Evolutionary conservation across 2,113 vertebrate species (phyloP).

Genomic region (Solea solea): DNA sequence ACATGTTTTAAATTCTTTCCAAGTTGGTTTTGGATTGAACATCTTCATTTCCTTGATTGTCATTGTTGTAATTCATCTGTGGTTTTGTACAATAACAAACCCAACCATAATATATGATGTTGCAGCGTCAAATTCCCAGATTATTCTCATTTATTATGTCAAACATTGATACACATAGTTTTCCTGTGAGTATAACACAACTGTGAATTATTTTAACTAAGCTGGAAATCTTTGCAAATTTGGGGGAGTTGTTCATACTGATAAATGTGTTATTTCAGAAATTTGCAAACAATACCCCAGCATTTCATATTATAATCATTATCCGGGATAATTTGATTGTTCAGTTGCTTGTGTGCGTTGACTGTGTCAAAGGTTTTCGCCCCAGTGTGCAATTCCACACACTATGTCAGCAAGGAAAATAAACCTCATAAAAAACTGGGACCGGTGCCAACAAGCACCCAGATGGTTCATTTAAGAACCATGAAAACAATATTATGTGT

Average conservation of each 20-base stretch:
- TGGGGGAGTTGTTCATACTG: conserved; percentile 11
- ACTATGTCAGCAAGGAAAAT: conserved; percentile 66
- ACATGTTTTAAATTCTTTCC: not conserved
- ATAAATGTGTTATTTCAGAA: conserved; percentile 54
- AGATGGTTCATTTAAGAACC: conserved; percentile 73
- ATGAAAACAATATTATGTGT: conserved; percentile 65
- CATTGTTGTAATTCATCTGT: conserved; percentile 3
- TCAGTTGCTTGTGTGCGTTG: conserved; percentile 46
- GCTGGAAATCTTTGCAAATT: conserved; percentile 41
- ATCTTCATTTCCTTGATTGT: not conserved
- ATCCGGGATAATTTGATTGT: conserved; percentile 66
- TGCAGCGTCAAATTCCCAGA: not conserved
- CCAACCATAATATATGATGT: not conserved
- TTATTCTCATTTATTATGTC: not conserved
- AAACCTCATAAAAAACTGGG: conserved; percentile 61
- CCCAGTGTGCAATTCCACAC: conserved; percentile 44
- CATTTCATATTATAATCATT: conserved; percentile 62
- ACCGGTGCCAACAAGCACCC: conserved; percentile 63
- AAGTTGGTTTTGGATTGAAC: not conserved
- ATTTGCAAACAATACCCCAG: conserved; percentile 72
- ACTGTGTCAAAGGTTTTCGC: conserved; percentile 47
- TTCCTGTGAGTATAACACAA: not conserved
- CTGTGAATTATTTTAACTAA: conserved; percentile 18
- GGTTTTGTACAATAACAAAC: conserved; percentile 8
- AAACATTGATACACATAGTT: not conserved